A percentile compares a stretch with the other conserved stretches of the same genome.
phyloP scores from a whole-genome alignment of 2,888 invertebrate species.

The Caenorhabditis angaria region DNA sequence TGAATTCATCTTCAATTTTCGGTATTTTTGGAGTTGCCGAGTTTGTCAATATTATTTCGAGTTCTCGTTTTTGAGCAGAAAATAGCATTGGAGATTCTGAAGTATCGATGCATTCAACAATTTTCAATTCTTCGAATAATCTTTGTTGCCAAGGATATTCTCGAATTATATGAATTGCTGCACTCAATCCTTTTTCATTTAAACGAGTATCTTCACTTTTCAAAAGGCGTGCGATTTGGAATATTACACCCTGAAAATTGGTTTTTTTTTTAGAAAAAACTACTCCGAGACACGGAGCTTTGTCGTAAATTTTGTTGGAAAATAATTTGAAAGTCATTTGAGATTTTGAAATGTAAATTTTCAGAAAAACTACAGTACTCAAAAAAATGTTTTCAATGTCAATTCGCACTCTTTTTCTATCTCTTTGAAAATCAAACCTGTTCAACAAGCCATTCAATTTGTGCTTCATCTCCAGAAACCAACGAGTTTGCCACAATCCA shows the following conservation, averaged over 20 bases:
- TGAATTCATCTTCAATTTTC: background rate
- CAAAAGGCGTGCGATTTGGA: slow-evolving; percentile 19
- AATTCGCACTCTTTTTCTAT: too few relatives aligned
- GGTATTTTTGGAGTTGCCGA: background rate
- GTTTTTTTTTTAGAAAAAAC: background rate
- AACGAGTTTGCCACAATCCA: slow-evolving; percentile 45
- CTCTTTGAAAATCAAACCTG: too few relatives aligned
- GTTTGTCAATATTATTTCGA: background rate
- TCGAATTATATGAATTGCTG: slow-evolving; percentile 25
- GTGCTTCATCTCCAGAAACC: slow-evolving; percentile 25
- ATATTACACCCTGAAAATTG: slow-evolving; percentile 16
- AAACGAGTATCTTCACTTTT: slow-evolving; percentile 25
- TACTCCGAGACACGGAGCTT: too few relatives aligned
- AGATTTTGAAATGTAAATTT: too few relatives aligned
- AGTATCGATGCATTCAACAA: background rate
- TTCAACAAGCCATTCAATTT: slow-evolving; percentile 14
- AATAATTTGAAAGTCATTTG: too few relatives aligned
- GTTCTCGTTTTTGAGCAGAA: background rate
- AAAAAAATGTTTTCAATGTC: too few relatives aligned
- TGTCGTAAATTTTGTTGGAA: too few relatives aligned
- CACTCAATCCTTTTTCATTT: slow-evolving; percentile 32
- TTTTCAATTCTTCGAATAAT: slow-evolving; percentile 6
- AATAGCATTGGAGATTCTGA: background rate
- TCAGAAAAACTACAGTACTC: too few relatives aligned
- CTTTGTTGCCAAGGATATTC: slow-evolving; percentile 25